phyloP scores from a whole-genome alignment of 2,113 vertebrate genomes.

The Forbesichthys papilliferus region DNA sequence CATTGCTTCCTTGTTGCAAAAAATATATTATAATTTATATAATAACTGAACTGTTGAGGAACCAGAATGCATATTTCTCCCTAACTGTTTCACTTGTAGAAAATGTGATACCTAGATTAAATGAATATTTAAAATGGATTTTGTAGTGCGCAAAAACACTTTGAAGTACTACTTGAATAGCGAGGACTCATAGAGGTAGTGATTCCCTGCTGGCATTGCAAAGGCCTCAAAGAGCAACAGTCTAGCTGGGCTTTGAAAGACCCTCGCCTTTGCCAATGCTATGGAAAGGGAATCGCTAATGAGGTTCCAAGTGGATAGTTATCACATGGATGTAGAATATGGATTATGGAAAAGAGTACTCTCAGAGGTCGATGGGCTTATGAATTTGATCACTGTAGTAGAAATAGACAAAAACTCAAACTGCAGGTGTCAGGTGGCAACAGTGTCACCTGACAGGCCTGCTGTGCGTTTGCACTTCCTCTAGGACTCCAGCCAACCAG shows the following conservation, averaged over 20 bases:
- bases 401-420: background rate
- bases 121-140: background rate
- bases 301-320: background rate
- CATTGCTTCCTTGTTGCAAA: too few species aligned
- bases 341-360: background rate
- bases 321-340: background rate
- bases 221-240: background rate
- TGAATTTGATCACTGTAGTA: background rate
- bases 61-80: background rate
- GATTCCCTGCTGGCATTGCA: background rate
- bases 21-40: too few species aligned
- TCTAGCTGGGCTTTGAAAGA: constrained; percentile 1
- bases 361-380: background rate
- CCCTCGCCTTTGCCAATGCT: background rate
- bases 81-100: background rate
- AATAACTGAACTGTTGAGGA: background rate
- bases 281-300: background rate
- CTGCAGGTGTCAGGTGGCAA: too few species aligned
- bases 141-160: background rate
- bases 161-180: background rate
- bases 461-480: too few species aligned
- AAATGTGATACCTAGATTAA: background rate
- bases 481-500: too few species aligned
- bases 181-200: background rate
- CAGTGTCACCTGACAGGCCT: too few species aligned